phyloP scores from a whole-genome alignment of 2,888 invertebrate genomes.

The Stenodema calcarata region DNA sequence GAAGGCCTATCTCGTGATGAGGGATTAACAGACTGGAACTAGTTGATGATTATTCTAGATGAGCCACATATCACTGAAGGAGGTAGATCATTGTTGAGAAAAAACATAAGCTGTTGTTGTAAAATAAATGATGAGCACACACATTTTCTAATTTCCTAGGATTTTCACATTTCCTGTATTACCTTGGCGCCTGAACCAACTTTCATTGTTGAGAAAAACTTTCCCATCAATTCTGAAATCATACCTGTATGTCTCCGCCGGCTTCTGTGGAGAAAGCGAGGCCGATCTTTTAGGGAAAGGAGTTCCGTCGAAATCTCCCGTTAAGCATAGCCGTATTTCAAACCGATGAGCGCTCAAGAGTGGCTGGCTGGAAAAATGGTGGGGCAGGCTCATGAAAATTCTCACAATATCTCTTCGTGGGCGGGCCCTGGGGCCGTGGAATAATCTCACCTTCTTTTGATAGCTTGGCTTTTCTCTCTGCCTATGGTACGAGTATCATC shows the following conservation, averaged over 20 bases:
- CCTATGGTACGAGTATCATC: neutral
- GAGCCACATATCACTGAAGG: too few relatives aligned
- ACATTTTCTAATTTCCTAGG: too few relatives aligned
- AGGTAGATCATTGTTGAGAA: too few relatives aligned
- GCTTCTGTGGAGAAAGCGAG: neutral
- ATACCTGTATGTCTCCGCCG: neutral
- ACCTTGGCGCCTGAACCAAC: neutral
- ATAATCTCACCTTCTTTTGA: neutral
- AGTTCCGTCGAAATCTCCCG: neutral
- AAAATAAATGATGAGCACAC: too few relatives aligned
- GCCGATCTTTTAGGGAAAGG: neutral
- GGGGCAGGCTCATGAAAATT: constrained; percentile 35
- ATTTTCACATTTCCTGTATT: too few relatives aligned
- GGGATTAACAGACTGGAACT: neutral
- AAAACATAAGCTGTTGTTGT: too few relatives aligned
- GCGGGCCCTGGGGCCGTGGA: neutral
- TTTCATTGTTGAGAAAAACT: neutral
- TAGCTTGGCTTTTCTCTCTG: neutral
- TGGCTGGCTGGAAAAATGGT: neutral
- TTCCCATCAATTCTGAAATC: neutral
- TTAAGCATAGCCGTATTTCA: neutral
- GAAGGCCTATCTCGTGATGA: neutral
- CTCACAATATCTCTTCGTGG: constrained; percentile 22
- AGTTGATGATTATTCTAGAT: neutral
- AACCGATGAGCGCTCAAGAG: neutral